These are phyloP conservation scores for Corythoichthys haematopterus DNA, from an alignment of 2,113 vertebrate genomes.

Conservation along the genomic window DNA sequence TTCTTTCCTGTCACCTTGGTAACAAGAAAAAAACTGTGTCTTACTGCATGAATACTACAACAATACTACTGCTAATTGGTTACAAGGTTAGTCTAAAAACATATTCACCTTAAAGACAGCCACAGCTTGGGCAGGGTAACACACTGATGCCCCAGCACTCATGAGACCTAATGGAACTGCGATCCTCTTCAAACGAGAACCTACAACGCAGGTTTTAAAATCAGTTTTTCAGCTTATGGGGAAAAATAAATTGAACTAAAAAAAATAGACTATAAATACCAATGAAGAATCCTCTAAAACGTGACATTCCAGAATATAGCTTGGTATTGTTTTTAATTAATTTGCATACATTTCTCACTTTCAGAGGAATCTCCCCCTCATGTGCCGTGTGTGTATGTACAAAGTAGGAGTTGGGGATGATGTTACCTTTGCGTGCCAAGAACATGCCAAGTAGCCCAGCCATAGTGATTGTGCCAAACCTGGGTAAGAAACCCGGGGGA, in stretches of 20 bases:
- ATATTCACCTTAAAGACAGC: slow-evolving; percentile 77
- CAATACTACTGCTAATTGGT: background rate
- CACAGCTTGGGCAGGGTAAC: slow-evolving; percentile 83
- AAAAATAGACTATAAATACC: no score
- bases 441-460: slow-evolving; percentile 80
- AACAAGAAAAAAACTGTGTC: background rate
- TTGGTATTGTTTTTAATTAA: no score
- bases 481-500: slow-evolving; percentile 82
- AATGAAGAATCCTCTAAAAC: no score
- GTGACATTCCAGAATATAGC: no score
- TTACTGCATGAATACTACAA: background rate
- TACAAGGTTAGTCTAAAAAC: background rate
- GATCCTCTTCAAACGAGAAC: slow-evolving; percentile 79
- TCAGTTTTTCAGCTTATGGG: no score
- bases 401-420: no score
- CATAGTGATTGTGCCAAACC: slow-evolving; percentile 75
- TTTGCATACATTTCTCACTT: no score
- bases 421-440: slow-evolving; percentile 80
- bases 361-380: no score
- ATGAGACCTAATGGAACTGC: slow-evolving; percentile 76
- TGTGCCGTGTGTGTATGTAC: no score
- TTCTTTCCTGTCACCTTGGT: slow-evolving; percentile 62
- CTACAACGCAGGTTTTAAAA: slow-evolving; percentile 57
- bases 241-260: no score
- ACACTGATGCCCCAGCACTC: slow-evolving; percentile 76